Evolutionary conservation across 2,888 invertebrate species (phyloP), one percentile per base, ranked within the genome.

Genomic region (Carterocephalus palaemon): DNA sequence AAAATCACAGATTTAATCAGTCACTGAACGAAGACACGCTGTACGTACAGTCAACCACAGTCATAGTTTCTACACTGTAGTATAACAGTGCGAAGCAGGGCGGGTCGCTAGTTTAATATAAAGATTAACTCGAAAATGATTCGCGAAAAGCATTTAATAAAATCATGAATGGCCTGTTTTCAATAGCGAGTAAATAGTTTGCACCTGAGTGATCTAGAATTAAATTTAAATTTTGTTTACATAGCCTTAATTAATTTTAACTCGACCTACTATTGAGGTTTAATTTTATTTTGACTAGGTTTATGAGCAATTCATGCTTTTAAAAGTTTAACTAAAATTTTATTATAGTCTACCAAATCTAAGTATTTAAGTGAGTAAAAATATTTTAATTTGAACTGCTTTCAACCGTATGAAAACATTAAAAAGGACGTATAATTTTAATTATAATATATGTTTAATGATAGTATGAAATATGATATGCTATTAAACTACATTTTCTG

Each of bases 151-250:
- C 23, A 8, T 22, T 17, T 32, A 17, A 33, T 33, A 19, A 41
- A 41, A 41, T 33, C 26, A 41, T 17, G 24, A 23, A 23, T 32
- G 40, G 24, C 8, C 41, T 12, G 26, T 16, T 41, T 41, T 33
- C 40, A 41, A 41, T 32, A 32, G 10, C 17, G 15, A 41, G 24
- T 22, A 13, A 16, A 41, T 41, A 24, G 17, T 41, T 39, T 32
- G 10, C 16, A 5, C 3, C 7, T 20, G 22, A 39, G 22, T 15
- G n/a, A 4, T 39, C 22, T 20, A n/a, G 36, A 36, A 39, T 8
- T 22, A 16, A 31, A 41, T 26, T 41, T 33, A 33, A 41, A 41
- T 33, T 41, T 41, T 41, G 24, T 41, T 32, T 41, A 8, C 23
- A 40, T 40, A 23, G 10, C 13, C 4, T 32, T 26, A 26, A 24